These are phyloP conservation scores for Diplosoma virens DNA, from an alignment of 23 tunicate genomes.

Conservation along the genomic window DNA sequence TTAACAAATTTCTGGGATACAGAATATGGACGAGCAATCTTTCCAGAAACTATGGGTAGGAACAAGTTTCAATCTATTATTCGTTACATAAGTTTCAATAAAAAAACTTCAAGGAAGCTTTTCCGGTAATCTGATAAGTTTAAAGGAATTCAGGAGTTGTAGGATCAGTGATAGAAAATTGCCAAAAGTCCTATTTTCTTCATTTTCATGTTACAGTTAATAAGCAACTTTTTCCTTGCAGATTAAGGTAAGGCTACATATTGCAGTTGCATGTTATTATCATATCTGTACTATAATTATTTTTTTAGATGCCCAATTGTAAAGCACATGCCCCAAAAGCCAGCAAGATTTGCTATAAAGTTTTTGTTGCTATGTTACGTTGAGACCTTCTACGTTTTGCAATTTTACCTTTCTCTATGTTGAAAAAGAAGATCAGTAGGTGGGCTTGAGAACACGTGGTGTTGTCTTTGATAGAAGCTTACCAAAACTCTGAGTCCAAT, in stretches of 20 bases:
- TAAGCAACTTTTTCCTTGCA: background rate
- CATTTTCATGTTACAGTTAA: no score
- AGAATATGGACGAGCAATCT: background rate
- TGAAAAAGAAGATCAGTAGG: background rate
- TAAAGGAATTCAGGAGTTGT: background rate
- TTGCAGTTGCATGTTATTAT: slow-evolving; percentile 6
- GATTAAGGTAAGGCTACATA: slow-evolving; percentile 12
- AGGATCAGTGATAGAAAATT: slow-evolving; percentile 5
- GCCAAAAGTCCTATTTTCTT: no score
- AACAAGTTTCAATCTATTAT: slow-evolving; percentile 5
- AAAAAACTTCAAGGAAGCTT: slow-evolving; percentile 1
- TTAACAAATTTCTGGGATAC: slow-evolving; percentile 7
- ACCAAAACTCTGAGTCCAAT: background rate
- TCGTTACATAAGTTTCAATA: slow-evolving; percentile 5
- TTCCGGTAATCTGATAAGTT: slow-evolving; percentile 6
- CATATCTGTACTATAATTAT: slow-evolving; percentile 10
- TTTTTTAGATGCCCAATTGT: slow-evolving; percentile 1
- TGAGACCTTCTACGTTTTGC: background rate
- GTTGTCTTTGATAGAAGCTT: background rate
- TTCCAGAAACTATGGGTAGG: background rate
- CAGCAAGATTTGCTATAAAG: slow-evolving; percentile 11
- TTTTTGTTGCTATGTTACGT: background rate
- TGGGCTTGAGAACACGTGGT: background rate
- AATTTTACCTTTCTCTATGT: background rate
- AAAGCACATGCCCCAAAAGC: slow-evolving; percentile 16